Percentiles rank a stretch among this genome's conserved stretches.
Conservation (phyloP, 2,797 vertebrate genomes). For the Somateria mollissima region DNA sequence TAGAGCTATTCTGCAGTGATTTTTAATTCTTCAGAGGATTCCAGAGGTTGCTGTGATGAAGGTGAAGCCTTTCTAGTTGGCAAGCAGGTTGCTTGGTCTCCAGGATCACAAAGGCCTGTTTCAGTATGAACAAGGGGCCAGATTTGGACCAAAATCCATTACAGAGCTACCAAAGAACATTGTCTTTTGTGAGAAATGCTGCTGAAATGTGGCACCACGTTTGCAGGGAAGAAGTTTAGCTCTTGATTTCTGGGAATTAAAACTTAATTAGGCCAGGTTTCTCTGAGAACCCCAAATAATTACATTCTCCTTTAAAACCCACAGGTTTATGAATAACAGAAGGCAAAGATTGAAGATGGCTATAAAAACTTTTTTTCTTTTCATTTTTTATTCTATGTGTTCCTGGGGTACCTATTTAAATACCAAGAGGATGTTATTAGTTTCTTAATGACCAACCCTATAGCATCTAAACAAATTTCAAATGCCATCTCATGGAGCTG, state of each 20-base stretch:
- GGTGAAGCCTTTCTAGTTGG: background rate
- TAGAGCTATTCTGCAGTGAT: background rate
- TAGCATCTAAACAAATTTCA: background rate
- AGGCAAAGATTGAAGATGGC: background rate
- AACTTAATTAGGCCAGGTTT: constrained; percentile 33
- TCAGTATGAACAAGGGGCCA: background rate
- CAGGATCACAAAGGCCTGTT: background rate
- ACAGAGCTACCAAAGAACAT: fast-evolving
- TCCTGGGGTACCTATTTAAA: background rate
- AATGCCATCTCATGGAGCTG: background rate
- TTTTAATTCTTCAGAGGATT: background rate
- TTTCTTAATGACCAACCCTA: background rate
- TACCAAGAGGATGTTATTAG: background rate
- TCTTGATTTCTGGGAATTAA: constrained; percentile 2
- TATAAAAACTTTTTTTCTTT: background rate
- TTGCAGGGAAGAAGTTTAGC: background rate
- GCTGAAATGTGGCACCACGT: background rate
- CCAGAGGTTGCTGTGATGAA: background rate
- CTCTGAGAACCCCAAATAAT: constrained; percentile 9
- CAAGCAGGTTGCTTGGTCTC: background rate
- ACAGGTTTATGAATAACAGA: constrained; percentile 22
- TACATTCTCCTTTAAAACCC: background rate
- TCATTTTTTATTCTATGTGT: background rate
- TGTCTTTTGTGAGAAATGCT: background rate
- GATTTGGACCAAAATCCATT: background rate